A percentile compares a stretch with the other conserved stretches of the same genome.
phyloP scores from a whole-genome alignment of 2,797 vertebrate species.

The Nannoperca australis region DNA sequence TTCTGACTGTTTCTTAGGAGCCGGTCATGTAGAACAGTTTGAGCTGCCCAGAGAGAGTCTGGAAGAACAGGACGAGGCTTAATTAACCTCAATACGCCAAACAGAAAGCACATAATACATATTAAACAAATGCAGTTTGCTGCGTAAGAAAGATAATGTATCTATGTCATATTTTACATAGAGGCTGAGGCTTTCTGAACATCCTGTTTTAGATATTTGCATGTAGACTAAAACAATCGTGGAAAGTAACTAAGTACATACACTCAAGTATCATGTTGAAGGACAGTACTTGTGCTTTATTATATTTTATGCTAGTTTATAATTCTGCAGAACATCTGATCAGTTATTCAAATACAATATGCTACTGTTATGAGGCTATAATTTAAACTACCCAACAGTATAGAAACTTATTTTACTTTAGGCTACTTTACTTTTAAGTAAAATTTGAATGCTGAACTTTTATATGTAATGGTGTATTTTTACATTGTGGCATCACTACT shows the following conservation, averaged over 20 bases:
- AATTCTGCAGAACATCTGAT: not conserved
- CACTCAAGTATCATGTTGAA: not conserved
- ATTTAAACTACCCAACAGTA: not conserved
- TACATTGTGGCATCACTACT: not conserved
- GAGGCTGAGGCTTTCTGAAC: not conserved
- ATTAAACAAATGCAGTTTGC: conserved; percentile 2
- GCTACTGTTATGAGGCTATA: not conserved
- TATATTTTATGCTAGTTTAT: not conserved
- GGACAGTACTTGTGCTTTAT: not conserved
- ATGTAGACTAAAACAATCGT: not conserved
- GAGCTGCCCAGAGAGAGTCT: conserved; percentile 33
- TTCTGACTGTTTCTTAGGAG: conserved; percentile 47
- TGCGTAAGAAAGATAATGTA: not conserved
- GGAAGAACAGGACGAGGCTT: conserved; percentile 22
- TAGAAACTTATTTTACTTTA: not conserved
- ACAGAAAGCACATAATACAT: conserved; percentile 3
- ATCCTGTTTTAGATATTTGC: not conserved
- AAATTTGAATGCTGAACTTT: not conserved
- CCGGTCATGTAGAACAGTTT: conserved; percentile 23
- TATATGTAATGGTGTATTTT: not conserved
- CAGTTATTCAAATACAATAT: not conserved
- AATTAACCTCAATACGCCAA: conserved; percentile 20
- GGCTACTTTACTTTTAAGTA: not conserved
- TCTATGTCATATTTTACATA: not conserved
- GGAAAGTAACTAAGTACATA: not conserved